phyloP scores from a whole-genome alignment of 2,113 vertebrate species.

The Seriola quinqueradiata region DNA sequence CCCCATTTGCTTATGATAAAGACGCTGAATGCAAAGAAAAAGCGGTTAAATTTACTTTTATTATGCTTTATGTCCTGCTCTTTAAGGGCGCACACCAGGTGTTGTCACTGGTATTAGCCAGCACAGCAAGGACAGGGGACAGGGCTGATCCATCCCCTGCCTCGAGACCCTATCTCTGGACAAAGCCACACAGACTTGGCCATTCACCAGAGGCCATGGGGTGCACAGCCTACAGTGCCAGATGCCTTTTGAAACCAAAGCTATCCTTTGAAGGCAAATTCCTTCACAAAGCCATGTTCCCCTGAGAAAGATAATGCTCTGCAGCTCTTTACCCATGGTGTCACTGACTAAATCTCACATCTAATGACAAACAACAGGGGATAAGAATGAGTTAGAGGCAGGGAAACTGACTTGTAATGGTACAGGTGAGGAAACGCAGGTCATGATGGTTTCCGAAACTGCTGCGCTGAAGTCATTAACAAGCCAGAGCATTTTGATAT shows the following conservation, averaged over 20 bases:
- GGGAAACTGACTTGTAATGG: conserved; percentile 36
- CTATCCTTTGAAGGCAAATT: conserved; percentile 70
- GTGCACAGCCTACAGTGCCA: conserved; percentile 55
- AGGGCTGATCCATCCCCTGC: conserved; percentile 63
- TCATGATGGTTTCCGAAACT: conserved; percentile 16
- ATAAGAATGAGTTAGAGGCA: conserved; percentile 20
- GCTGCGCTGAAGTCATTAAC: conserved; percentile 13
- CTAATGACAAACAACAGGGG: conserved; percentile 51
- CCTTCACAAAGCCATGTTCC: conserved; percentile 61
- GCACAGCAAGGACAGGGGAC: conserved; percentile 47
- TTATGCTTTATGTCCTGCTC: conserved; percentile 53
- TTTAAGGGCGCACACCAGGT: conserved; percentile 62
- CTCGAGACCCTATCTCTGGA: conserved; percentile 73
- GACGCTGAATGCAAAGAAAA: conserved; percentile 54
- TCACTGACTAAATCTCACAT: conserved; percentile 48
- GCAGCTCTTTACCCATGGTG: conserved; percentile 39
- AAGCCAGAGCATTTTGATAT: neutral
- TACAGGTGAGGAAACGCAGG: conserved; percentile 1
- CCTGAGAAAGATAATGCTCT: conserved; percentile 58
- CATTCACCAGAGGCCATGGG: conserved; percentile 74
- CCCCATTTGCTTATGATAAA: conserved; percentile 56
- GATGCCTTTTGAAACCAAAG: conserved; percentile 75
- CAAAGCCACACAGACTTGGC: conserved; percentile 75
- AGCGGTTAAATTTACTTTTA: conserved; percentile 63
- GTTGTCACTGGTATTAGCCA: conserved; percentile 70